Base-by-base conservation (phyloP, 2,888 invertebrate species). In the Spilosoma lubricipeda region DNA sequence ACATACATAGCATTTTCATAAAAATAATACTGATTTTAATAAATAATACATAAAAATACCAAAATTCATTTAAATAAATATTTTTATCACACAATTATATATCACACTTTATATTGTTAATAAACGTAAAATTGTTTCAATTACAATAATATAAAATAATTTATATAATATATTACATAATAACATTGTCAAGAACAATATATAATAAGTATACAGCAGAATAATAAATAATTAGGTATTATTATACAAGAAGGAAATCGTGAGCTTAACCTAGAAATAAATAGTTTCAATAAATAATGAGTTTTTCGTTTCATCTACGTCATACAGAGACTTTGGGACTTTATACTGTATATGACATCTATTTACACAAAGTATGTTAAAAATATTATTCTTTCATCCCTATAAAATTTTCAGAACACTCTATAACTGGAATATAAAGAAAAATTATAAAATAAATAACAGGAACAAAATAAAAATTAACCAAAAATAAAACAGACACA, bases 261-360 rank as follows among this genome's bases (percentile, higher is more conserved):
- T 78, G 82, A 77, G 66, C 82, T 85, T 84, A 79, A 76, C 45
- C 82, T 85, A 86, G 52, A 18, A 88, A 89, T 89, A 89, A 89
- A 82, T 89, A 82, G 81, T 79, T 81, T 84, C 73, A 84, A 84
- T 84, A 84, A 84, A 84, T 81, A 80, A 67, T 66, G 72, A 77
- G 77, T 15, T 74, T 78, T 68, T 79, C 72, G 69, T 79, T 76
- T 75, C 71, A 48, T 74, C 73, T 71, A 27, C 30, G 48, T 78
- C 56, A 74, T 70, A 72, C 71, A 77, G 67, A 73, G 36, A 68
- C 74, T 77, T 75, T 67, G 67, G 66, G 70, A 42, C 64, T 67
- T 63, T 0, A 27, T 67, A 68, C 73, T 67, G 45, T 42, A 30
- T 63, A 45, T 48, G 67, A 33, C 74, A 76, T 70, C 48, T 74